A percentile compares a stretch with the other conserved stretches of the same genome.
phyloP scores from a whole-genome alignment of 2,797 vertebrate genomes.

The Lateolabrax maculatus region DNA sequence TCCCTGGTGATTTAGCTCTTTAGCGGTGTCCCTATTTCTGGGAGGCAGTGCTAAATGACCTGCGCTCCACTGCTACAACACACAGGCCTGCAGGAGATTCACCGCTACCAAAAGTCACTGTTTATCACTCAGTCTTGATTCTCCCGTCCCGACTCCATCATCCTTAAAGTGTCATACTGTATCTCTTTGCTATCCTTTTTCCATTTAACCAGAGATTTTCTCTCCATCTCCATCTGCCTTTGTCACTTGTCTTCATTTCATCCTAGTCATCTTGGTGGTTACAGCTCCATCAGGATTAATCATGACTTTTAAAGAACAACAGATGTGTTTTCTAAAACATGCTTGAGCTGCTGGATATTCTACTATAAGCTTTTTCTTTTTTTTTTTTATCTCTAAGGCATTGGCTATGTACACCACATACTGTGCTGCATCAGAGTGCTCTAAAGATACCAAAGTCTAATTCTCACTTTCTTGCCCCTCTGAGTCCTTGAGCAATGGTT shows the following conservation, averaged over 20 bases:
- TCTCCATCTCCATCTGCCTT: conserved; percentile 27
- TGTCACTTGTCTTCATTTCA: conserved; percentile 57
- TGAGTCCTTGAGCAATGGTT: conserved; percentile 52
- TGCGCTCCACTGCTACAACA: conserved; percentile 39
- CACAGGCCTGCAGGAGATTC: conserved; percentile 52
- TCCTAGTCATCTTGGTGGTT: conserved; percentile 17
- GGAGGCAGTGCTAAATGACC: conserved; percentile 73
- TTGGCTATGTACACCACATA: conserved; percentile 48
- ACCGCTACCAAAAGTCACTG: conserved; percentile 45
- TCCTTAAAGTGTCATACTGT: conserved; percentile 24
- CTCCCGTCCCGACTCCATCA: conserved; percentile 42
- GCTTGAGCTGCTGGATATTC: conserved; percentile 14
- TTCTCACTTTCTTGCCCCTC: conserved; percentile 60
- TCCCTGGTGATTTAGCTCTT: conserved; percentile 74
- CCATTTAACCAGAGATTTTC: conserved; percentile 32
- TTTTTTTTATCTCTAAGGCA: conserved; percentile 27
- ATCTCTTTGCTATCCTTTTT: conserved; percentile 27
- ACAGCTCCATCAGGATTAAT: conserved; percentile 45
- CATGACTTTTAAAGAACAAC: conserved; percentile 50
- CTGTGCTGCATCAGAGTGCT: conserved; percentile 36
- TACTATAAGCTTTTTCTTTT: conserved; percentile 13
- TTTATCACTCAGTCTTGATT: conserved; percentile 66
- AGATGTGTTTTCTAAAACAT: conserved; percentile 48
- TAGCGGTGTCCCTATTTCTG: conserved; percentile 66
- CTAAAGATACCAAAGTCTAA: conserved; percentile 53